Evolutionary conservation across 2,888 invertebrate genomes (phyloP).

Genomic region (Oxytorus armatus): DNA sequence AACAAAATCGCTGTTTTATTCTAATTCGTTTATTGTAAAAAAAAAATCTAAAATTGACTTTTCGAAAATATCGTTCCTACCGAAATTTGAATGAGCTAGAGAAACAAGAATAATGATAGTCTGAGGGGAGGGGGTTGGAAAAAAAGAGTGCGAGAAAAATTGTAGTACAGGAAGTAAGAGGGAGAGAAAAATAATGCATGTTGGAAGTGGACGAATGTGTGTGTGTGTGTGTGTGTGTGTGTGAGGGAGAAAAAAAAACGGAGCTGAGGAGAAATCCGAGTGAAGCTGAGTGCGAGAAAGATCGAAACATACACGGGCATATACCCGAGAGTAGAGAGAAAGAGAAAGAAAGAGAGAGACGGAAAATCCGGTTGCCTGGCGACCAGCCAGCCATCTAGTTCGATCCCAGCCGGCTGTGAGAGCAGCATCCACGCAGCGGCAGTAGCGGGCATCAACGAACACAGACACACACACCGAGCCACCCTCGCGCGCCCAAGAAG

Average conservation of each 20-base stretch:
- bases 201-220: neutral
- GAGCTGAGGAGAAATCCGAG: neutral
- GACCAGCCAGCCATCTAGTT: constrained; percentile 83
- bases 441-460: constrained; percentile 54
- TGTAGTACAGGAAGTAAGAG: constrained; percentile 21
- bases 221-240: neutral
- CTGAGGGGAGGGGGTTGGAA: neutral
- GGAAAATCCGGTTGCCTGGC: constrained; percentile 82
- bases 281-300: neutral
- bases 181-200: constrained; percentile 23
- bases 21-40: no score
- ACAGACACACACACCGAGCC: constrained; percentile 67
- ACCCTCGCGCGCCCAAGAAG: constrained; percentile 61
- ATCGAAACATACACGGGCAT: constrained; percentile 13
- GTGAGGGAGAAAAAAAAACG: neutral
- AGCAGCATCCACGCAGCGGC: constrained; percentile 53
- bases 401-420: constrained; percentile 82
- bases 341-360: constrained; percentile 69
- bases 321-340: constrained; percentile 47
- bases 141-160: constrained; percentile 40
- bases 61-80: no score
- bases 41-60: no score
- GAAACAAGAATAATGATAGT: neutral
- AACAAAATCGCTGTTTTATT: no score
- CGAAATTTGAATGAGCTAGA: constrained; percentile 1